phyloP scores from a whole-genome alignment of 2,113 vertebrate genomes.

The Amia ocellicauda region DNA sequence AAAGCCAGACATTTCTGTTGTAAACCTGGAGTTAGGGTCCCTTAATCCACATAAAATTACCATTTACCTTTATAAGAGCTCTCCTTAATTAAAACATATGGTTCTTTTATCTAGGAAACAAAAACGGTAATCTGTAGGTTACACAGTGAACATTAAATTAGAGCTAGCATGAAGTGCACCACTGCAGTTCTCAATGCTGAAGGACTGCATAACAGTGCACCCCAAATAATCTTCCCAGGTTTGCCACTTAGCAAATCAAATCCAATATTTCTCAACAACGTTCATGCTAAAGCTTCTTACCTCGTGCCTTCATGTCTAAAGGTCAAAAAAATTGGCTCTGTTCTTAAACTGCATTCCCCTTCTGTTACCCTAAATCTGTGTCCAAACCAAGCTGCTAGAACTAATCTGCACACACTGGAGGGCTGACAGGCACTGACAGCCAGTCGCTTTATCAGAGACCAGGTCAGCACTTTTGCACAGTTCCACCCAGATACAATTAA shows the following conservation, averaged over 20 bases:
- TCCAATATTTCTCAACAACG: neutral
- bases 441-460: constrained; percentile 22
- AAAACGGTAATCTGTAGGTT: neutral
- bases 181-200: constrained; percentile 2
- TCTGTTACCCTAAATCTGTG: constrained; percentile 19
- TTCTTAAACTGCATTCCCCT: constrained; percentile 9
- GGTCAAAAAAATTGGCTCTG: neutral
- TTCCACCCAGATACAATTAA: constrained; percentile 7
- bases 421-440: constrained; percentile 11
- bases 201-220: constrained; percentile 9
- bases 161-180: neutral
- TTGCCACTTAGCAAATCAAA: neutral
- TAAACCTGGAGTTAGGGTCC: too few species aligned
- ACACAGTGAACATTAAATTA: neutral
- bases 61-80: too few species aligned
- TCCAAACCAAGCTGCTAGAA: constrained; percentile 13
- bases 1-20: too few species aligned
- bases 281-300: constrained; percentile 16
- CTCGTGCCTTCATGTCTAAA: neutral
- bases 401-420: constrained; percentile 22
- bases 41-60: too few species aligned
- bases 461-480: constrained; percentile 30
- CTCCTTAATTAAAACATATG: too few species aligned
- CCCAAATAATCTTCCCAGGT: neutral
- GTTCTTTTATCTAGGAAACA: neutral